These are phyloP conservation scores for Apis mellifera DNA, from an alignment of 1,140 invertebrate species.

Conservation along the genomic window DNA sequence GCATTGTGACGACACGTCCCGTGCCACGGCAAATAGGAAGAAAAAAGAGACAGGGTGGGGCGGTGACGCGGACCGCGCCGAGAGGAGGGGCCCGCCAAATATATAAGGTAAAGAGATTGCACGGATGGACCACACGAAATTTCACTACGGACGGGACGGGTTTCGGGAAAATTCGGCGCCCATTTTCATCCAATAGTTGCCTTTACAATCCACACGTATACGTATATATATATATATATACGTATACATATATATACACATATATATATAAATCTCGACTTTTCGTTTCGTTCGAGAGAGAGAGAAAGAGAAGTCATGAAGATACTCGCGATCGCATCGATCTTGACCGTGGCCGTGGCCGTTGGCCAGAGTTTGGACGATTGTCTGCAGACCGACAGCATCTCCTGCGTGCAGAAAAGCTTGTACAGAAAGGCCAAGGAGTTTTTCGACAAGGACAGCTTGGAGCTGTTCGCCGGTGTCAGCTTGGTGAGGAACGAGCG, in stretches of 20 bases:
- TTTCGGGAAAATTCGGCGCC: conserved; percentile 48
- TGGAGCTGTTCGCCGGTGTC: conserved; percentile 83
- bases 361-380: conserved; percentile 78
- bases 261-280: background rate
- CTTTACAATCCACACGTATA: too few relatives aligned
- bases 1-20: conserved; percentile 54
- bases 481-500: conserved; percentile 81
- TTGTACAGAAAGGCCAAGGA: conserved; percentile 83
- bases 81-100: conserved; percentile 75
- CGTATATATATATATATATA: too few relatives aligned
- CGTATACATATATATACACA: too few relatives aligned
- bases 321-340: conserved; percentile 50
- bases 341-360: conserved; percentile 64
- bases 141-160: conserved; percentile 72
- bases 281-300: background rate
- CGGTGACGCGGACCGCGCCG: conserved; percentile 50
- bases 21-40: conserved; percentile 69
- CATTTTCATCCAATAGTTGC: background rate
- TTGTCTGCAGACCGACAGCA: conserved; percentile 85
- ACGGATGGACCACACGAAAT: conserved; percentile 80
- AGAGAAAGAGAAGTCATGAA: conserved; percentile 65
- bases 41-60: conserved; percentile 74
- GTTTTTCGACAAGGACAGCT: conserved; percentile 84
- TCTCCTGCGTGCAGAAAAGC: conserved; percentile 85
- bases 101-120: conserved; percentile 80